Evolutionary conservation across 1,140 invertebrate species (phyloP).

Genomic region (Papilio aristodemus): DNA sequence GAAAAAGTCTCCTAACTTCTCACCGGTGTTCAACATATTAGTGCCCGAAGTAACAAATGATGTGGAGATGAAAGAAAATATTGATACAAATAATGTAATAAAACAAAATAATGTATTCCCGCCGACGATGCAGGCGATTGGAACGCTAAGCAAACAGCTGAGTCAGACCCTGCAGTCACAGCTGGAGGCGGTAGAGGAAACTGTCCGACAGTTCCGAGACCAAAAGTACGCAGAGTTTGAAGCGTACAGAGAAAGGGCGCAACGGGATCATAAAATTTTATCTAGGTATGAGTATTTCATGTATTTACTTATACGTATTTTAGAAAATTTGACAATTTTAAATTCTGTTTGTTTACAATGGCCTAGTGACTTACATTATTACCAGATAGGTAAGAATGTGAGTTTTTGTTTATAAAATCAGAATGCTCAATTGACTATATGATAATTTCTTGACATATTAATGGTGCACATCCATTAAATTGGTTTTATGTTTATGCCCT

Average conservation of each 20-base stretch:
- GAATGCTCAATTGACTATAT: too few species aligned
- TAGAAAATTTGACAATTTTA: too few species aligned
- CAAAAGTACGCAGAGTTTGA: slow-evolving; percentile 78
- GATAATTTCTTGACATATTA: too few species aligned
- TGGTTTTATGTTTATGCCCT: too few species aligned
- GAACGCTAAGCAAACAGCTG: slow-evolving; percentile 68
- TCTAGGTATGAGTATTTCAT: slow-evolving; percentile 56
- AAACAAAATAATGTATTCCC: slow-evolving; percentile 54
- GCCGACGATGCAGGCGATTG: slow-evolving; percentile 58
- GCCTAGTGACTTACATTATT: too few species aligned
- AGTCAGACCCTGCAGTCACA: slow-evolving; percentile 67
- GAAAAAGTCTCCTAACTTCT: slow-evolving; percentile 70
- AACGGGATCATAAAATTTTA: slow-evolving; percentile 77
- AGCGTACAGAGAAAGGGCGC: slow-evolving; percentile 73
- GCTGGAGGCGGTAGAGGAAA: slow-evolving; percentile 72
- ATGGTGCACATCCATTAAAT: too few species aligned
- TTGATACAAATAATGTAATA: slow-evolving; percentile 67
- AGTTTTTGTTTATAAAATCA: too few species aligned
- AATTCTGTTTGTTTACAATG: slow-evolving; percentile 32
- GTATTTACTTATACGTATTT: slow-evolving; percentile 8
- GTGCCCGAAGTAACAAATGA: slow-evolving; percentile 68
- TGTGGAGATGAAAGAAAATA: slow-evolving; percentile 73
- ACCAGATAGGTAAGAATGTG: too few species aligned
- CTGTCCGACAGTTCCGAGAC: slow-evolving; percentile 74
- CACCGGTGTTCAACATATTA: slow-evolving; percentile 73